A percentile compares a stretch with the other conserved stretches of the same genome.
phyloP scores from a whole-genome alignment of 2,888 invertebrate genomes.

The Sussaba pulchella region DNA sequence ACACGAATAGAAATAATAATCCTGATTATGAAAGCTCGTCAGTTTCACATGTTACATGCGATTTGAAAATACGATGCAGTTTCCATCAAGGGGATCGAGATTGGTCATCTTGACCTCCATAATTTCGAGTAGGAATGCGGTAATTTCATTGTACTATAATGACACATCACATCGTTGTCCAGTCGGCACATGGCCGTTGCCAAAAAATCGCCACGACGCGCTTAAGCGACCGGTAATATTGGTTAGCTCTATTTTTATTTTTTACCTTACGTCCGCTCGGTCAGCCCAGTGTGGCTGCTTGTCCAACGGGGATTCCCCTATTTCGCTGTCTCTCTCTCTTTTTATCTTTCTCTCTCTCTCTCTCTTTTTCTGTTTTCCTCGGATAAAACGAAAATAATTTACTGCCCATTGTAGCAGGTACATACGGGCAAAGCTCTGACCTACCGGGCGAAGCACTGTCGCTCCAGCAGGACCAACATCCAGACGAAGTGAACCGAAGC shows the following conservation, averaged over 20 bases:
- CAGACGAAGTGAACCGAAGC: constrained; percentile 48
- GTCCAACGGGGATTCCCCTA: constrained; percentile 16
- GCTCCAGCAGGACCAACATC: constrained; percentile 38
- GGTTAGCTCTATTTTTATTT: no score
- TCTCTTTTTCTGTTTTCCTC: background rate
- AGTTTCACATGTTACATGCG: no score
- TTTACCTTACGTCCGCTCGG: constrained; percentile 13
- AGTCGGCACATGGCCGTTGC: no score
- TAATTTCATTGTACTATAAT: no score
- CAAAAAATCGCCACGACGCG: no score
- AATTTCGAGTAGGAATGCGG: no score
- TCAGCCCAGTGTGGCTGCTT: constrained; percentile 28
- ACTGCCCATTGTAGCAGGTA: constrained; percentile 45
- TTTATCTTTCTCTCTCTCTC: background rate
- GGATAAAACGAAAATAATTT: constrained; percentile 58
- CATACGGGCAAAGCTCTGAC: constrained; percentile 32
- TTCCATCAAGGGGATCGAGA: no score
- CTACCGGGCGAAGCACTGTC: constrained; percentile 35
- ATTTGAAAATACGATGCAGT: no score
- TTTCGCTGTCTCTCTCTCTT: background rate
- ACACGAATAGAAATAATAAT: background rate
- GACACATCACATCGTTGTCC: no score
- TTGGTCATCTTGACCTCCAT: no score
- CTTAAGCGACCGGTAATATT: no score
- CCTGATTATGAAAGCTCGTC: background rate